phyloP scores from a whole-genome alignment of 1,140 invertebrate genomes.

The Drosophila auraria region DNA sequence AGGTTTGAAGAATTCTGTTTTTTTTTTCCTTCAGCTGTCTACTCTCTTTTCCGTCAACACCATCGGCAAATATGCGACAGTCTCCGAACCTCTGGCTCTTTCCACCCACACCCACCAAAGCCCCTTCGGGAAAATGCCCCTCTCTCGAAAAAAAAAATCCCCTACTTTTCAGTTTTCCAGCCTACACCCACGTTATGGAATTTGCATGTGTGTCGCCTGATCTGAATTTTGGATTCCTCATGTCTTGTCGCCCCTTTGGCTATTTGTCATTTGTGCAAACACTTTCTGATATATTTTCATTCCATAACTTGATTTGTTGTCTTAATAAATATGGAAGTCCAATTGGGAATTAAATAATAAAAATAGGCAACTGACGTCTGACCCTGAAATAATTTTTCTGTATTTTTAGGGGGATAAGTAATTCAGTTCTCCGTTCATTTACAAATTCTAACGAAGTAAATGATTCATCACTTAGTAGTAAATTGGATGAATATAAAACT shows the following conservation, averaged over 20 bases:
- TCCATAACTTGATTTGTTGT: background rate
- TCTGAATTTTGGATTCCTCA: constrained; percentile 18
- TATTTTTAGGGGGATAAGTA: background rate
- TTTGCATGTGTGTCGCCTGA: constrained; percentile 46
- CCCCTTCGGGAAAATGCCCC: background rate
- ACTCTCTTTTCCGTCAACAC: constrained; percentile 25
- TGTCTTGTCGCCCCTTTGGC: background rate
- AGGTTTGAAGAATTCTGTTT: constrained; percentile 41
- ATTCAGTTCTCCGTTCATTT: background rate
- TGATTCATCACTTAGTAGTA: background rate
- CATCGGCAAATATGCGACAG: constrained; percentile 26
- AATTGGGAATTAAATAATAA: background rate
- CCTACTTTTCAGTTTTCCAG: background rate
- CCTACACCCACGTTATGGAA: constrained; percentile 35
- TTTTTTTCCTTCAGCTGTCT: constrained; percentile 31
- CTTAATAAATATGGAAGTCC: background rate
- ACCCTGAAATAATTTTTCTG: background rate
- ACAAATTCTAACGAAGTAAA: background rate
- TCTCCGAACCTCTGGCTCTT: background rate
- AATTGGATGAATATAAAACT: background rate
- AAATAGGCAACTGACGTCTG: background rate
- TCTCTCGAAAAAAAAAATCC: background rate
- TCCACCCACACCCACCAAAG: background rate
- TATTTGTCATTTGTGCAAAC: constrained; percentile 24
- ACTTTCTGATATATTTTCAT: constrained; percentile 31